A percentile compares a stretch with the other conserved stretches of the same genome.
These are phyloP conservation scores for Erethizon dorsatum DNA, from an alignment of 2,797 vertebrate genomes.

Conservation along the genomic window DNA sequence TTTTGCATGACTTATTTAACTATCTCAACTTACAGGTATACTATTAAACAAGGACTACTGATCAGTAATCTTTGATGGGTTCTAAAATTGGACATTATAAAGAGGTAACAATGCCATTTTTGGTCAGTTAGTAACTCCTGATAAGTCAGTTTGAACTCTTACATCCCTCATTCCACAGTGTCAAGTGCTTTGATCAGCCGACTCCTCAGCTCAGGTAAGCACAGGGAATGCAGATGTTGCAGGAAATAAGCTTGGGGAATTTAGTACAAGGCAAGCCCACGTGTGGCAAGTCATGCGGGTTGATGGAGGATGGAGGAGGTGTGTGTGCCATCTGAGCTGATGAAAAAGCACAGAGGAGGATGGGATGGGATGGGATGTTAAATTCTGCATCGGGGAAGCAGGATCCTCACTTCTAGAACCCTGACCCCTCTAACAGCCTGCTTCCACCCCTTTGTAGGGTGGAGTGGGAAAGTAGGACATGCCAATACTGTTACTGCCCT, in stretches of 20 bases:
- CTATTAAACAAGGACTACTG: neutral
- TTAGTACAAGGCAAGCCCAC: neutral
- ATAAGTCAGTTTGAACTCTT: neutral
- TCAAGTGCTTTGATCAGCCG: neutral
- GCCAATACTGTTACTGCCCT: neutral
- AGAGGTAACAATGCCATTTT: neutral
- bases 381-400: neutral
- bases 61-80: neutral
- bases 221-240: neutral
- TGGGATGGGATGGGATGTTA: neutral
- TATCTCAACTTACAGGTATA: neutral
- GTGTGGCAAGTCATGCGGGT: neutral
- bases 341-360: neutral
- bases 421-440: neutral
- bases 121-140: neutral
- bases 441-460: neutral
- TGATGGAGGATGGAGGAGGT: neutral
- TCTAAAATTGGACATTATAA: conserved; percentile 29
- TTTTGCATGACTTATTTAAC: neutral
- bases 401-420: neutral
- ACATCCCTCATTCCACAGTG: neutral
- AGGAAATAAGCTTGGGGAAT: neutral
- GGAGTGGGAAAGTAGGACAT: neutral
- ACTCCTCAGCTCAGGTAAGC: neutral
- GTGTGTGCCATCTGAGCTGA: neutral